Conservation (phyloP, 1,140 invertebrate genomes). For the Drosophila leontia region DNA sequence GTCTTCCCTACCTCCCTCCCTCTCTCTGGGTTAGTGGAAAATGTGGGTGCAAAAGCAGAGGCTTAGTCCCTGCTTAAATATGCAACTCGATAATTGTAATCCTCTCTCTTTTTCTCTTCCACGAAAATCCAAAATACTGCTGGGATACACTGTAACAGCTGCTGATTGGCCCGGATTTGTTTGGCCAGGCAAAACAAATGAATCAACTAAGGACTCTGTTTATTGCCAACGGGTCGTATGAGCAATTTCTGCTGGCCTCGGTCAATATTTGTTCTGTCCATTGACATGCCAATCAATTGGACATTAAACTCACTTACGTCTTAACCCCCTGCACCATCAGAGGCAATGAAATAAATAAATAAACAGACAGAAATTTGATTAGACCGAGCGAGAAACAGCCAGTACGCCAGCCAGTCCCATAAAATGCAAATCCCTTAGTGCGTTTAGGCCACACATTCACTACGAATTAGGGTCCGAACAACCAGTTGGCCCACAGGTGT, state of each 20-base stretch:
- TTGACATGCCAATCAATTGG: conserved; percentile 60
- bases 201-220: conserved; percentile 48
- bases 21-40: background rate
- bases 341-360: conserved; percentile 59
- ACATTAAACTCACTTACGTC: conserved; percentile 45
- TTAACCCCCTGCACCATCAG: background rate
- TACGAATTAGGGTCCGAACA: conserved; percentile 32
- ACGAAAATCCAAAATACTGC: background rate
- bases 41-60: background rate
- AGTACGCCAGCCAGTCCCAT: conserved; percentile 30
- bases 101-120: background rate
- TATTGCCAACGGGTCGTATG: conserved; percentile 57
- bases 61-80: conserved; percentile 21
- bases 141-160: conserved; percentile 18
- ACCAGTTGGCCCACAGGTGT: conserved; percentile 3
- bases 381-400: conserved; percentile 24
- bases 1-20: conserved; percentile 10
- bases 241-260: conserved; percentile 46
- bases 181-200: conserved; percentile 59
- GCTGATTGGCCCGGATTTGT: conserved; percentile 43
- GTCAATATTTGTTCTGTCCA: conserved; percentile 56
- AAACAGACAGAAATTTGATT: conserved; percentile 70
- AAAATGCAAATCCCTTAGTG: conserved; percentile 66
- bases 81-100: conserved; percentile 45
- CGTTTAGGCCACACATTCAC: conserved; percentile 41